Conservation (phyloP, 2,797 vertebrate species). For the Corythornis leucogaster region DNA sequence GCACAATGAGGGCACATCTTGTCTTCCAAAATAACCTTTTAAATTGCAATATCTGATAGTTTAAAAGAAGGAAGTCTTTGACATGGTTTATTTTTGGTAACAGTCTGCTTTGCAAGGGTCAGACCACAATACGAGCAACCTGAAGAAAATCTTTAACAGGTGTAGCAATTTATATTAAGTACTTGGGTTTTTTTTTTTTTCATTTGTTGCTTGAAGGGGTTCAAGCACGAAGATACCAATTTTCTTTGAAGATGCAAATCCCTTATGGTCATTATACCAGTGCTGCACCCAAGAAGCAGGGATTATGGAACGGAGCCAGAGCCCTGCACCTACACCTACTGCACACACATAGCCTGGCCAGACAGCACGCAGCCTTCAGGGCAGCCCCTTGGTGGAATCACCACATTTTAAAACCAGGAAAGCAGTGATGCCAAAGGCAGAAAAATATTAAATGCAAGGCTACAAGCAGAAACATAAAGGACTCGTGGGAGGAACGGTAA, state of each 20-base stretch:
- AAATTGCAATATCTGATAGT: neutral
- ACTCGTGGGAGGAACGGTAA: neutral
- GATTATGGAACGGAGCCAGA: neutral
- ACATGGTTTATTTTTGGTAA: neutral
- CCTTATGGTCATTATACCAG: neutral
- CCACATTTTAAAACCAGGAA: neutral
- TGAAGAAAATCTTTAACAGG: neutral
- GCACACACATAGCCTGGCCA: neutral
- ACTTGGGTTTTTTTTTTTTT: neutral
- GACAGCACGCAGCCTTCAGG: accelerated
- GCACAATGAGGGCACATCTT: accelerated
- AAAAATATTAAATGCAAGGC: neutral
- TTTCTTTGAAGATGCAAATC: neutral
- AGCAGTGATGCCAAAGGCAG: neutral
- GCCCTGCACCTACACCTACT: neutral
- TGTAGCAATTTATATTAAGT: neutral
- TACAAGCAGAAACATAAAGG: neutral
- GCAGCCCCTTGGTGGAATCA: neutral
- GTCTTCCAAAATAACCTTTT: neutral
- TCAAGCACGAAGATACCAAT: neutral
- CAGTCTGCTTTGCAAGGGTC: neutral
- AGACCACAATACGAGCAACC: accelerated
- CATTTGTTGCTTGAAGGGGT: neutral
- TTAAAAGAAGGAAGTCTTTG: neutral
- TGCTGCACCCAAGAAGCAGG: neutral